Evolutionary conservation across 2,888 invertebrate genomes (phyloP).

Genomic region (Synergus itoensis): DNA sequence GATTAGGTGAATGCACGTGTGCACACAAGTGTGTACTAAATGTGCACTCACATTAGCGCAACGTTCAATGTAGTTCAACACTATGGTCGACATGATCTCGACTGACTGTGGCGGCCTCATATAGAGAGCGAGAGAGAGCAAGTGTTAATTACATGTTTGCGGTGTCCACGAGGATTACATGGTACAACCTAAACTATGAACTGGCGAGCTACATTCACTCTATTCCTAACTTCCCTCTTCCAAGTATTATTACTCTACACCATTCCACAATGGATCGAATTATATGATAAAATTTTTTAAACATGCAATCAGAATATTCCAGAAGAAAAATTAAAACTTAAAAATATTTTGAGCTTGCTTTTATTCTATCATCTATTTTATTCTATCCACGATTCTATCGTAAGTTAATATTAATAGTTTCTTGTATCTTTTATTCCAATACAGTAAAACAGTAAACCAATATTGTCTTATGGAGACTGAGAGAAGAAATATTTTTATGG

Average conservation of each 20-base stretch:
- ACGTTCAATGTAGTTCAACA: conserved; percentile 54
- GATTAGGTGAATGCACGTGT: conserved; percentile 29
- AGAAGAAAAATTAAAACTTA: neutral
- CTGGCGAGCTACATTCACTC: conserved; percentile 57
- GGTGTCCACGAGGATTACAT: conserved; percentile 77
- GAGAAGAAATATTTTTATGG: neutral
- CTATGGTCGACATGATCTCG: conserved; percentile 59
- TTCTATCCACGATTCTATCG: too few species aligned
- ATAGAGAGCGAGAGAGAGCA: conserved; percentile 65
- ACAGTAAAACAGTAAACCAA: conserved; percentile 40
- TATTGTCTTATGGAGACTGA: neutral
- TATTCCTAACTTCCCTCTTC: neutral
- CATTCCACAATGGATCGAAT: neutral
- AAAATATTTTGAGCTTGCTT: neutral
- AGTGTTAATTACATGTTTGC: conserved; percentile 78
- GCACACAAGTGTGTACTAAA: conserved; percentile 17
- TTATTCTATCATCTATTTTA: too few species aligned
- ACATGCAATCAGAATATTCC: neutral
- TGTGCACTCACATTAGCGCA: conserved; percentile 7
- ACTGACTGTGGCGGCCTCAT: conserved; percentile 54
- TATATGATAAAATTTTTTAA: neutral
- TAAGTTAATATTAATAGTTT: too few species aligned
- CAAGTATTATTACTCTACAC: conserved; percentile 3
- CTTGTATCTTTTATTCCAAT: neutral
- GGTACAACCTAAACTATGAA: conserved; percentile 76